Evolutionary conservation across 2,797 vertebrate genomes (phyloP).

Genomic region (Syngnathus acus): DNA sequence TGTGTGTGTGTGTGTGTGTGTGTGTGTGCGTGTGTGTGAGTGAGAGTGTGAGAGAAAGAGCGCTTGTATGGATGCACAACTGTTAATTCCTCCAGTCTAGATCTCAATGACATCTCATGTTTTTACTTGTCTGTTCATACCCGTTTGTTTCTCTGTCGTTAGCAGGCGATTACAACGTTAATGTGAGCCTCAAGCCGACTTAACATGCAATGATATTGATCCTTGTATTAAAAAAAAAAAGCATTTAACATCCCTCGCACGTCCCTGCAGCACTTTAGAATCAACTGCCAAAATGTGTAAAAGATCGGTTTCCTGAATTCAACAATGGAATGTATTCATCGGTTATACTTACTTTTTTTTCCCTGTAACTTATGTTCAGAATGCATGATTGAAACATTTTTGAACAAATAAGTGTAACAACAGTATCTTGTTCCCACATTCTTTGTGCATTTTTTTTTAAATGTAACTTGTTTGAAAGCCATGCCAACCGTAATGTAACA

Average conservation of each 20-base stretch:
- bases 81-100: constrained; percentile 42
- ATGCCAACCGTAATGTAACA: constrained; percentile 12
- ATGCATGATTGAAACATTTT: background rate
- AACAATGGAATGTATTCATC: constrained; percentile 40
- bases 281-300: constrained; percentile 53
- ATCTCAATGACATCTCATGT: constrained; percentile 39
- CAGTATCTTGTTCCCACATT: background rate
- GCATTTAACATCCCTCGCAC: constrained; percentile 31
- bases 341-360: background rate
- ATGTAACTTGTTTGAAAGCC: constrained; percentile 16
- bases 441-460: constrained; percentile 9
- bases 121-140: constrained; percentile 6
- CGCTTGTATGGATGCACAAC: constrained; percentile 29
- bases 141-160: constrained; percentile 30
- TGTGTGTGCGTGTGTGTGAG: constrained; percentile 33
- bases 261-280: constrained; percentile 68
- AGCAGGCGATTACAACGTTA: constrained; percentile 33
- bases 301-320: constrained; percentile 28
- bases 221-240: constrained; percentile 29
- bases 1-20: constrained; percentile 37
- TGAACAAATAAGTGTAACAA: background rate
- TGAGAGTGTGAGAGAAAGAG: too few relatives aligned
- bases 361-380: background rate
- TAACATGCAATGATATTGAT: constrained; percentile 10
- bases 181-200: background rate